Evolutionary conservation across 2,113 vertebrate genomes (phyloP), one percentile per base, ranked within the genome.

Genomic region (Ovibos moschatus): DNA sequence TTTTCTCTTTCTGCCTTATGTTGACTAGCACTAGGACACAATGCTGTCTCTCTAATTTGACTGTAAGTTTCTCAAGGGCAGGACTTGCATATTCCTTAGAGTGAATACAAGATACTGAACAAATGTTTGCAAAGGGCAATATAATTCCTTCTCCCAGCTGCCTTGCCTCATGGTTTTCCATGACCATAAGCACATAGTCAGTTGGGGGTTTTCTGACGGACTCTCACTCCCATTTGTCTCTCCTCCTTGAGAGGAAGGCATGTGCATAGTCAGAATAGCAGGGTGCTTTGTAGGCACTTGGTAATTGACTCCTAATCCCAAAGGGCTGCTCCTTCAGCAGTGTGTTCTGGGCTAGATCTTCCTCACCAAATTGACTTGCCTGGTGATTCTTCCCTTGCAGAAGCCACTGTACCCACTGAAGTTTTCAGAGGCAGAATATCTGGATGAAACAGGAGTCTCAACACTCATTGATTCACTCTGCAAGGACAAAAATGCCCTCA

Each of bases 371-470:
- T 33, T 51, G 33, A 64, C 64, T 17, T 67, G n/a, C 21, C 10
- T 60, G 55, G 60, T 57, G 10, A 28, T 60, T 51, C 27, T 76
- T 55, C 50, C 64, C 57, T 82, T 81, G 51, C n/a, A 95, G 57
- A 97, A 90, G 89, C 15, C 25, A 89, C 53, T 76, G 62, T 58
- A 67, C 19, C 51, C 82, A 86, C 2, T 16, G 19, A 62, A 81
- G 43, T 25, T 81, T 91, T 84, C 28, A 93, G 40, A 92, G 13
- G n/a, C 28, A 53, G 53, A 50, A 11, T 9, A 81, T 78, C 33
- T 95, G 14, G 30, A 93, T 81, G 92, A 96, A 92, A 67, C 12
- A 92, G 64, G 30, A 92, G 71, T 71, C 79, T 95, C n/a, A 13
- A 15, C 79, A 55, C 51, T 60, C 43, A 93, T 12, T 45, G 23